Base-by-base conservation (phyloP, 2,113 vertebrate genomes). In the Sceloporus tristichus region DNA sequence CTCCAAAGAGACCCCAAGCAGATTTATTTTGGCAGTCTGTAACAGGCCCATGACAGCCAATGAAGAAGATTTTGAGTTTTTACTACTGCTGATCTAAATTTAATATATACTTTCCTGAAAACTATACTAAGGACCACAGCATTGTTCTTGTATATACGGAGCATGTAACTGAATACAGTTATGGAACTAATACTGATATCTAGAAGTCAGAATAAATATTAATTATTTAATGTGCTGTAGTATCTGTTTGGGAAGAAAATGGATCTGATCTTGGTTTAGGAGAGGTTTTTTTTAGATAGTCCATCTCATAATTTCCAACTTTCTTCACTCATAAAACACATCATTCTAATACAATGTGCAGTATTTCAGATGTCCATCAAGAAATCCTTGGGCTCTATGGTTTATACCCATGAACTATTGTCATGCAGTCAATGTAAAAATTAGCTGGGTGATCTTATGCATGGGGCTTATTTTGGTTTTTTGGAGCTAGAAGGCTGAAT, bases 401-500 rank as follows among this genome's bases (percentile, higher is more conserved):
- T 87, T 90, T 89, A 85, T 25, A 10, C 34, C 85, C 29, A 84
- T 59, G 34, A 70, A 91, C 90, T 85, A 82, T 88, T 87, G 74
- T 73, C 65, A 59, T 79, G 29, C 66, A 74, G 40, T 56, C 59
- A 53, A 75, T 42, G n/a, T 59, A 75, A 53, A 62, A 81, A 89
- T 66, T 82, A 34, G 84, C 19, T 76, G 34, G 54, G 82, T 81
- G 29, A 77, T 90, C 82, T 65, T 40, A 85, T 89, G 84, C 40
- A 82, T 13, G 59, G 82, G 88, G 53, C 86, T 0, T 0, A 16
- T 79, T 94, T 91, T 91, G 85, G 74, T 91, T 34, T 94, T 84
- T 90, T 90, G 68, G 90, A 91, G 92, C 65, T 82, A 53, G 21
- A 75, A 0, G 56, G 16, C 77, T 93, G 87, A 85, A 93, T 92